Base-by-base conservation (phyloP, 2,113 vertebrate genomes). In the Carassius auratus region DNA sequence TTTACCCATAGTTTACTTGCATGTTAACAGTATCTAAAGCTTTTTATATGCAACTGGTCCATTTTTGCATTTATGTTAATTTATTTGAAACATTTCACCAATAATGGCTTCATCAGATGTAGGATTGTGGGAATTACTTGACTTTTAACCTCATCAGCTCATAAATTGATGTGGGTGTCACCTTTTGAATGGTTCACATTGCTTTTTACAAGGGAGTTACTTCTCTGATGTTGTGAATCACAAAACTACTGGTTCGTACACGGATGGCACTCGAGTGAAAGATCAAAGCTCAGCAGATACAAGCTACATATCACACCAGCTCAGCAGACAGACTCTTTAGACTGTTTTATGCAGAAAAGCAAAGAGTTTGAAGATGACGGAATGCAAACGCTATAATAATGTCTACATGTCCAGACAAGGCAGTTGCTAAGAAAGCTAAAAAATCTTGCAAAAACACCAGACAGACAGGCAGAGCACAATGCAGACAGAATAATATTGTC, bases 51-150 rank as follows among this genome's bases (percentile, higher is more conserved):
- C 6, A 68, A 30, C 66, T 69, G 66, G 68, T 10, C 68, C 8
- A 38, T 71, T 71, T 71, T 38, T 21, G 36, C 19, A 42, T 71
- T 76, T 55, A 17, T 17, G 8, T 76, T 0, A 30, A 26, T 76
- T 30, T 14, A 76, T 76, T 76, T 55, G 74, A 33, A 76, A 76
- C n/a, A 19, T 55, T 30, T 76, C 48, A 17, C 74, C 1, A 1
- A 23, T 76, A 19, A 55, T 55, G 74, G 48, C 50, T 55, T 76
- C 45, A 76, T 76, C 74, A 55, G 48, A 50, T 76, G 45, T 50
- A 52, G 48, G 17, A 79, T 23, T 33, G 76, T 79, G 76, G 76
- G 76, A 79, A 79, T 79, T 23, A 61, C 76, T 36, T 61, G 76
- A 61, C 55, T 21, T 79, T 79, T 79, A 23, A 79, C 76, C 76